Evolutionary conservation across 2,888 invertebrate genomes (phyloP).

Genomic region (Xestobium rufovillosum): DNA sequence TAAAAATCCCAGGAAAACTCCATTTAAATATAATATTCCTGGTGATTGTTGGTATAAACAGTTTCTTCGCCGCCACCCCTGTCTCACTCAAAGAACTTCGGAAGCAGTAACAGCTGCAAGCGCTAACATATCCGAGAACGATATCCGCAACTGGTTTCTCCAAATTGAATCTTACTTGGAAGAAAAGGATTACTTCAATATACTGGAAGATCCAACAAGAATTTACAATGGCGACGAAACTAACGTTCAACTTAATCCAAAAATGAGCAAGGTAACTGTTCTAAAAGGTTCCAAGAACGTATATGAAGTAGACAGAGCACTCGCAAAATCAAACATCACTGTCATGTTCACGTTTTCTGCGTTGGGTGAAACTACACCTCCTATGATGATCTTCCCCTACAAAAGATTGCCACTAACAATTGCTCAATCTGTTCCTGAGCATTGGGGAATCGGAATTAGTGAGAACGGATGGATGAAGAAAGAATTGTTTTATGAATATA

Average conservation of each 20-base stretch:
- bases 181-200: no score
- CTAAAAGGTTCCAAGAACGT: conserved; percentile 18
- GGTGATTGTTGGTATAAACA: conserved; percentile 11
- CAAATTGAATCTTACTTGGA: conserved; percentile 22
- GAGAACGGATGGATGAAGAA: conserved; percentile 25
- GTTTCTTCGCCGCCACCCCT: conserved; percentile 26
- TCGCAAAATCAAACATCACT: conserved; percentile 28
- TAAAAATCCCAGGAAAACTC: not conserved
- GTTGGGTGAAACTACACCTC: conserved; percentile 4
- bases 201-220: no score
- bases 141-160: conserved; percentile 27
- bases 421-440: conserved; percentile 7
- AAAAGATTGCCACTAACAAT: conserved; percentile 5
- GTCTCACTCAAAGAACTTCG: conserved; percentile 22
- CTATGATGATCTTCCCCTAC: conserved; percentile 6
- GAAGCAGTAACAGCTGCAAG: conserved; percentile 28
- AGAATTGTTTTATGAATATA: conserved; percentile 26
- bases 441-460: conserved; percentile 10
- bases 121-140: conserved; percentile 22
- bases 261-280: conserved; percentile 23
- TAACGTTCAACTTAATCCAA: conserved; percentile 29
- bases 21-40: not conserved
- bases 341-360: conserved; percentile 27
- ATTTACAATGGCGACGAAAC: conserved; percentile 32
- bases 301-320: conserved; percentile 27